Evolutionary conservation across 2,888 invertebrate species (phyloP).

Genomic region (Drosophila koepferae): DNA sequence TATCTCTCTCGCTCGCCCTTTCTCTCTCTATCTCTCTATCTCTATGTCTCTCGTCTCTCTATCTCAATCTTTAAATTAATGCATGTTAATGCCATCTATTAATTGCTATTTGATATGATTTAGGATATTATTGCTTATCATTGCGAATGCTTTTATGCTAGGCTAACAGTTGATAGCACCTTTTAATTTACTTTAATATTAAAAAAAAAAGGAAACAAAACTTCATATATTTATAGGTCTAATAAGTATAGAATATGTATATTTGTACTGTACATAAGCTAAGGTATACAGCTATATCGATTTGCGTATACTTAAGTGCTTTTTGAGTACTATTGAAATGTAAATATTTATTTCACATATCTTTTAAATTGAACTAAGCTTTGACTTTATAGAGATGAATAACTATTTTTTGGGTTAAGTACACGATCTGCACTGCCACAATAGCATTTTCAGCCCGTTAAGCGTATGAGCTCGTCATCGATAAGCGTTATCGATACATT

Average conservation of each 20-base stretch:
- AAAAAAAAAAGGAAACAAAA: neutral
- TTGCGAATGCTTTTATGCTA: conserved; percentile 18
- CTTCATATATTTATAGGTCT: neutral
- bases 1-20: conserved; percentile 9
- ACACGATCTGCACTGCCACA: conserved; percentile 46
- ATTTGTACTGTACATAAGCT: conserved; percentile 9
- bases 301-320: conserved; percentile 6
- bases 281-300: conserved; percentile 9
- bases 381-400: conserved; percentile 10
- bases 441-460: conserved; percentile 47
- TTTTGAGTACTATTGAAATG: neutral
- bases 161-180: conserved; percentile 18
- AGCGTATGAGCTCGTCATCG: conserved; percentile 15
- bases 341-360: conserved; percentile 8
- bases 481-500: conserved; percentile 20
- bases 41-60: conserved; percentile 8
- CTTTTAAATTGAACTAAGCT: conserved; percentile 8
- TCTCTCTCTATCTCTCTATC: conserved; percentile 3
- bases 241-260: neutral
- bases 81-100: conserved; percentile 24
- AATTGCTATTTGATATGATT: conserved; percentile 4
- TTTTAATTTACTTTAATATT: conserved; percentile 7
- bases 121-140: conserved; percentile 10
- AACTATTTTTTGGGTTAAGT: conserved; percentile 33
- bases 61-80: neutral